Evolutionary conservation across 2,888 invertebrate species (phyloP), one percentile per base, ranked within the genome.

Genomic region (Geophilus truncorum): DNA sequence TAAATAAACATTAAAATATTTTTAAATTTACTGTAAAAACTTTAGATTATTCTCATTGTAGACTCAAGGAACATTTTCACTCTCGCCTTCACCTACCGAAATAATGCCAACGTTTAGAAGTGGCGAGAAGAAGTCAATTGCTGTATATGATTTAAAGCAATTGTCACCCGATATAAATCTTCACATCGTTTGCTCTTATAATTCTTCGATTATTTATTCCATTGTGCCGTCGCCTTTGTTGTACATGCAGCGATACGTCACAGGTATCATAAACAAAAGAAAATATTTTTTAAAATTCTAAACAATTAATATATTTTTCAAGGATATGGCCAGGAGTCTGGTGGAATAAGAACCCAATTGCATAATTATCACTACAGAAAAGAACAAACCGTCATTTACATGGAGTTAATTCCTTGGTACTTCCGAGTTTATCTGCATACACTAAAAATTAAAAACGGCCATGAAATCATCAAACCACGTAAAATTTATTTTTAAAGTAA

Each of bases 271-370:
- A n/a, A n/a, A n/a, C n/a, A n/a, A n/a, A n/a, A n/a, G n/a, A n/a
- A n/a, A n/a, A n/a, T n/a, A n/a, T n/a, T n/a, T n/a, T n/a, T n/a
- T n/a, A n/a, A n/a, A n/a, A n/a, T n/a, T n/a, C n/a, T n/a, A n/a
- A n/a, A n/a, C n/a, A n/a, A n/a, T n/a, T n/a, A n/a, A n/a, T 28
- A 78, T 78, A 81, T 30, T 57, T 82, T 28, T 81, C 78, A 10
- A 91, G 97, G 96, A 2, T 94, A 94, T 88, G 97, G 97, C 0
- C 94, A 96, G 88, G 95, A 96, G 87, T 91, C 91, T 85, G 97
- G 97, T 12, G 94, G 95, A 78, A 92, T 98, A 84, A 93, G 94
- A 0, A 94, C 94, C 25, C 92, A 94, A 86, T 88, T 97, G 78
- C 91, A 91, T 81, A 97, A 97, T 85, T 93, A 92, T 83, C 92